These are phyloP conservation scores for Dione juno DNA, from an alignment of 2,888 invertebrate species.

Conservation along the genomic window DNA sequence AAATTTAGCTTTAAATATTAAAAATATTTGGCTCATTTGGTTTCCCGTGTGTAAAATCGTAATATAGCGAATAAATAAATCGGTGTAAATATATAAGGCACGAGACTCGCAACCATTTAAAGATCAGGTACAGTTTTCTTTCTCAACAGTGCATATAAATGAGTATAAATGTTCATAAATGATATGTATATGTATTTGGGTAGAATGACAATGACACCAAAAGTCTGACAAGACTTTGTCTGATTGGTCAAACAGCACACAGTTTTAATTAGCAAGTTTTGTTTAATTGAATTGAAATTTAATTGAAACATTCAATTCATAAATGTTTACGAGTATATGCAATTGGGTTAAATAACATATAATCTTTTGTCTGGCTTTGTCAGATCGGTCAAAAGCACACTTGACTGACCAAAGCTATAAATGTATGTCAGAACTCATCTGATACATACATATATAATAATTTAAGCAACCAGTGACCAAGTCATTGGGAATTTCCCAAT, in stretches of 20 bases:
- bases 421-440: not conserved
- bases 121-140: slow-evolving; percentile 1
- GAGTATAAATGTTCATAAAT: not conserved
- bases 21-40: not conserved
- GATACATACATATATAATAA: not conserved
- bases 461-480: not conserved
- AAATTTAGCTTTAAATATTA: not conserved
- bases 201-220: too few relatives aligned
- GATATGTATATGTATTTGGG: slow-evolving; percentile 19
- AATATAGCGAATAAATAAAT: slow-evolving; percentile 1
- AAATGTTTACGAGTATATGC: too few relatives aligned
- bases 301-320: too few relatives aligned
- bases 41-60: not conserved
- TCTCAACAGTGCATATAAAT: not conserved
- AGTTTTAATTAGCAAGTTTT: too few relatives aligned
- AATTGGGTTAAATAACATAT: not conserved
- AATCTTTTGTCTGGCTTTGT: not conserved
- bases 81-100: slow-evolving; percentile 21
- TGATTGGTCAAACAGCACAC: too few relatives aligned
- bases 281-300: too few relatives aligned
- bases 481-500: too few relatives aligned
- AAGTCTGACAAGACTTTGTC: too few relatives aligned
- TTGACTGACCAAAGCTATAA: not conserved
- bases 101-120: not conserved
- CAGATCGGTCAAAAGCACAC: not conserved